phyloP scores from a whole-genome alignment of 2,113 vertebrate species.

The Engystomops pustulosus region DNA sequence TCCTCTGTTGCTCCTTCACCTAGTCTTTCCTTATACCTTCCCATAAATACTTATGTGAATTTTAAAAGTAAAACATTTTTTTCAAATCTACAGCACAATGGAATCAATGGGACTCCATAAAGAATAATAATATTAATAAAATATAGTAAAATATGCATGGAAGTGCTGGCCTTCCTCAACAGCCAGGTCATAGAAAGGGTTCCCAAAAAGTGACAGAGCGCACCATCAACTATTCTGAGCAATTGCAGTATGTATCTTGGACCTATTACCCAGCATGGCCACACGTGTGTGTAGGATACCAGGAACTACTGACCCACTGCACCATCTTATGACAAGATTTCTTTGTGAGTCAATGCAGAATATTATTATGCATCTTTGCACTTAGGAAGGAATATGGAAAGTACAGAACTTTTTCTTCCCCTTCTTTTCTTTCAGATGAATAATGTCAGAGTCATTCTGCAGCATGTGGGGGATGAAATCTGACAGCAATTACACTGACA shows the following conservation, averaged over 20 bases:
- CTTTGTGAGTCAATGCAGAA: neutral
- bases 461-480: conserved; percentile 16
- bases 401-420: neutral
- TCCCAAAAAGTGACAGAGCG: neutral
- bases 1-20: no score
- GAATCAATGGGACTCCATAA: no score
- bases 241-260: no score
- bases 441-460: neutral
- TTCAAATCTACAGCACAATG: no score
- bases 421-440: neutral
- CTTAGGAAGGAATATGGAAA: neutral
- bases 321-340: neutral
- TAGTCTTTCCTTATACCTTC: no score
- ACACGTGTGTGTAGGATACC: neutral
- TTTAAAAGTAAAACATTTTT: no score
- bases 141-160: no score
- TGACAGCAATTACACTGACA: conserved; percentile 38
- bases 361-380: neutral
- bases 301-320: neutral
- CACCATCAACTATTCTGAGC: neutral
- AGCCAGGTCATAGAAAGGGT: neutral
- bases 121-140: no score
- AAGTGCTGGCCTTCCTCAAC: no score
- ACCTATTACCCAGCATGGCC: neutral
- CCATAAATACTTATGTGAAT: no score